Conservation (phyloP, 1,140 invertebrate species). For the Gryllus bimaculatus region DNA sequence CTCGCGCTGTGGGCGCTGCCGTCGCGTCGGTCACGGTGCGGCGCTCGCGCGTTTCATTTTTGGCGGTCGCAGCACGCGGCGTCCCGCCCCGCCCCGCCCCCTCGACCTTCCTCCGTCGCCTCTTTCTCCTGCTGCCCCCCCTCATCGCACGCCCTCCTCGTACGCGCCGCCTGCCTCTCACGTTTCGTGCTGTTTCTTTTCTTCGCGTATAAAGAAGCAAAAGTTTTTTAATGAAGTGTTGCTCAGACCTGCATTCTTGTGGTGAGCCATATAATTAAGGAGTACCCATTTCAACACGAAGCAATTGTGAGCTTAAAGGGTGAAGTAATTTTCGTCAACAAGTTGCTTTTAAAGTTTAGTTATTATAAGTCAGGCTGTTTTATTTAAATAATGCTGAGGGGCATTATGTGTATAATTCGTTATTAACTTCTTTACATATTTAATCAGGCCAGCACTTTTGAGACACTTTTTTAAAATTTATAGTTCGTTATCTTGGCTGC, state of each 20-base stretch:
- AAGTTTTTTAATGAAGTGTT: constrained; percentile 6
- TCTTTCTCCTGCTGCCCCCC: not conserved
- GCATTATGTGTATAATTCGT: not conserved
- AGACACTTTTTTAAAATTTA: not conserved
- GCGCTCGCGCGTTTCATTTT: too few relatives aligned
- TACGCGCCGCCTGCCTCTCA: not conserved
- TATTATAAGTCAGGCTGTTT: not conserved
- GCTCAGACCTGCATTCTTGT: not conserved
- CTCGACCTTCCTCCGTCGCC: not conserved
- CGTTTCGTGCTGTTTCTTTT: not conserved
- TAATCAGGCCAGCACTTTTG: not conserved
- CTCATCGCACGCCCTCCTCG: not conserved
- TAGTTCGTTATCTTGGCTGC: not conserved
- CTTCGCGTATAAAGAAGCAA: constrained; percentile 1
- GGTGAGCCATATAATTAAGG: constrained; percentile 4
- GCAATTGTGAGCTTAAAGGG: not conserved
- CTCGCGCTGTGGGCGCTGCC: too few relatives aligned
- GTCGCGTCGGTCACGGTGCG: too few relatives aligned
- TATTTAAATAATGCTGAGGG: not conserved
- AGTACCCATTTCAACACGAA: constrained; percentile 1
- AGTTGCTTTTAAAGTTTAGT: constrained; percentile 1
- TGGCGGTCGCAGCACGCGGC: too few relatives aligned
- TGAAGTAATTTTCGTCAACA: constrained; percentile 1
- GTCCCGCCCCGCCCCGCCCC: too few relatives aligned
- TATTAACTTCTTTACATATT: not conserved